phyloP scores from a whole-genome alignment of 1,140 invertebrate species.

The Nephila pilipes region DNA sequence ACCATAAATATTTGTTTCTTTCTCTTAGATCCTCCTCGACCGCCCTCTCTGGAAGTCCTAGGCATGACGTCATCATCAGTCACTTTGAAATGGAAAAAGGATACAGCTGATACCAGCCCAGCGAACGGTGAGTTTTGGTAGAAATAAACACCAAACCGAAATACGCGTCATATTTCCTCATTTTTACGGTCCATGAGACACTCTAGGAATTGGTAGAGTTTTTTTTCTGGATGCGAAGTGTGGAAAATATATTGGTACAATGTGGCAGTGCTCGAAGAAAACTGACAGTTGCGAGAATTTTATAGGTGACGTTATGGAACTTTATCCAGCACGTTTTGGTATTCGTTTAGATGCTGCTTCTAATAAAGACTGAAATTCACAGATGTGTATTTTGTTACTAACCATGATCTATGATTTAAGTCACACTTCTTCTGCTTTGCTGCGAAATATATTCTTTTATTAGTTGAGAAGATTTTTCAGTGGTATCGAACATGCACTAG shows the following conservation, averaged over 20 bases:
- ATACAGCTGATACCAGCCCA: slow-evolving; percentile 15
- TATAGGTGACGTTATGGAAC: neutral
- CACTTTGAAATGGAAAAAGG: slow-evolving; percentile 73
- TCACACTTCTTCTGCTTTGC: too few species aligned
- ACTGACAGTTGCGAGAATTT: neutral
- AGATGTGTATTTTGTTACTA: too few species aligned
- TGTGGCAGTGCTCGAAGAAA: neutral
- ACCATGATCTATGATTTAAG: too few species aligned
- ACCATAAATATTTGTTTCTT: neutral
- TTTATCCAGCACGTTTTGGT: neutral
- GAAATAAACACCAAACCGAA: slow-evolving; percentile 18
- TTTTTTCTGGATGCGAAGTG: neutral
- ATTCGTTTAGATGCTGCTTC: neutral
- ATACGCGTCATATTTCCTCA: slow-evolving; percentile 63
- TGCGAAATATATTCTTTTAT: too few species aligned
- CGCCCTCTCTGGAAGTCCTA: slow-evolving; percentile 62
- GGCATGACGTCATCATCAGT: slow-evolving; percentile 69
- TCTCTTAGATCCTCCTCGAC: slow-evolving; percentile 58
- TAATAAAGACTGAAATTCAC: neutral
- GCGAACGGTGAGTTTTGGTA: slow-evolving; percentile 45
- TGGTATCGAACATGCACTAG: too few species aligned
- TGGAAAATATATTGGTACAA: neutral
- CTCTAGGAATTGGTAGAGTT: neutral
- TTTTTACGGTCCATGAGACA: slow-evolving; percentile 16
- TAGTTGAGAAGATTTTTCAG: too few species aligned